Evolutionary conservation across 2,888 invertebrate genomes (phyloP).

Genomic region (Tuta absoluta): DNA sequence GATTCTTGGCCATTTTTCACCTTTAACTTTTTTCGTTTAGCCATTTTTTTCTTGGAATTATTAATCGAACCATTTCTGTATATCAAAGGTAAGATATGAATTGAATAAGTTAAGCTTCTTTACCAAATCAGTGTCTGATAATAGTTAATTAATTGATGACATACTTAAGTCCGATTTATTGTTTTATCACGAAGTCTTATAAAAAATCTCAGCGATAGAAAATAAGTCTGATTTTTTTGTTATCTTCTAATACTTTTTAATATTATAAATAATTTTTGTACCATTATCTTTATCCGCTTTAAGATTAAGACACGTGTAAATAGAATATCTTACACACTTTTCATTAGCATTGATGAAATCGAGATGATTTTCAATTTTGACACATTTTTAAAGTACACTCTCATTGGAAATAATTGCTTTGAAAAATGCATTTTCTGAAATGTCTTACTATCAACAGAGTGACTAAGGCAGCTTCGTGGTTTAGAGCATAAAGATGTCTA

Average conservation of each 20-base stretch:
- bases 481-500: neutral
- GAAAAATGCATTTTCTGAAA: too few species aligned
- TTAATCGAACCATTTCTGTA: neutral
- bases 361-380: too few species aligned
- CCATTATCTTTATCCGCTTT: too few species aligned
- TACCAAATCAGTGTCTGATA: neutral
- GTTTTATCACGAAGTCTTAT: conserved; percentile 3
- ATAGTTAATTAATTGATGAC: neutral
- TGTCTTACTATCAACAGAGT: too few species aligned
- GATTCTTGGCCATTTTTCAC: conserved; percentile 2
- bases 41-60: neutral
- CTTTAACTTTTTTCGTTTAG: neutral
- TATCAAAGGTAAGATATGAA: neutral
- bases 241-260: neutral
- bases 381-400: too few species aligned
- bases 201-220: neutral
- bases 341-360: too few species aligned
- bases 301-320: too few species aligned
- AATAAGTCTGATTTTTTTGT: neutral
- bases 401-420: too few species aligned
- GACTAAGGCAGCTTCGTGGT: too few species aligned
- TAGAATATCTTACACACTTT: too few species aligned
- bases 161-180: neutral
- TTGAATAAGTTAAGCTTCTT: neutral
- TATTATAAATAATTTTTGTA: too few species aligned